Evolutionary conservation across 2,797 vertebrate species (phyloP), one percentile per base, ranked within the genome.

Genomic region (Cyprinodon diabolis): DNA sequence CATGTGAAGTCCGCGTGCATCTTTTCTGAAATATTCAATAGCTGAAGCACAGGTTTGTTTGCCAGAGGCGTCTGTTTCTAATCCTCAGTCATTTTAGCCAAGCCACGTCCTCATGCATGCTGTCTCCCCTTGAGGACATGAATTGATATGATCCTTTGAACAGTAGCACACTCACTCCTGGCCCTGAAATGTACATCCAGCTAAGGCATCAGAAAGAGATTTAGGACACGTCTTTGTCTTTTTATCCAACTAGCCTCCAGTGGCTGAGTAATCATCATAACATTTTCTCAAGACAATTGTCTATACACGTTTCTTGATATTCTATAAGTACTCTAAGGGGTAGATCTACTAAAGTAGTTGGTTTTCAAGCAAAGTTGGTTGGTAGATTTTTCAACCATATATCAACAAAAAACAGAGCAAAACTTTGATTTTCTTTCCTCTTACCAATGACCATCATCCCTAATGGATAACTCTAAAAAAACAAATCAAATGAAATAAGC

Each of bases 81-180:
- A 87, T 89, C 80, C 79, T 63, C 58, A 63, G 1, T 90, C 85
- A 69, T 73, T 79, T 87, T 72, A 80, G 82, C 80, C 79, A 73
- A 80, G 75, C 54, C 69, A 68, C 72, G 79, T 89, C 86, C 86
- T 80, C 72, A 78, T 86, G 84, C 82, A 63, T 72, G 80, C 78
- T 71, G 75, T 78, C 77, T 78, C 68, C 65, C 74, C 82, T 60
- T 65, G 77, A 77, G 78, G 83, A 78, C 80, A 79, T 21, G 57
- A 81, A 79, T 71, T 79, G 73, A 76, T 85, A 78, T 74, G 75
- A 77, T 82, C 52, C 86, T 86, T 73, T 85, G 84, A 89, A 83
- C 77, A 84, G 87, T 71, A 79, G 80, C 79, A 75, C 72, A 71
- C 69, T 76, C 67, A 63, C 79, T 78, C 47, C 81, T 79, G 86